These are phyloP conservation scores for Pseudotriccus pelzelni DNA, from an alignment of 2,797 vertebrate species.

Conservation along the genomic window DNA sequence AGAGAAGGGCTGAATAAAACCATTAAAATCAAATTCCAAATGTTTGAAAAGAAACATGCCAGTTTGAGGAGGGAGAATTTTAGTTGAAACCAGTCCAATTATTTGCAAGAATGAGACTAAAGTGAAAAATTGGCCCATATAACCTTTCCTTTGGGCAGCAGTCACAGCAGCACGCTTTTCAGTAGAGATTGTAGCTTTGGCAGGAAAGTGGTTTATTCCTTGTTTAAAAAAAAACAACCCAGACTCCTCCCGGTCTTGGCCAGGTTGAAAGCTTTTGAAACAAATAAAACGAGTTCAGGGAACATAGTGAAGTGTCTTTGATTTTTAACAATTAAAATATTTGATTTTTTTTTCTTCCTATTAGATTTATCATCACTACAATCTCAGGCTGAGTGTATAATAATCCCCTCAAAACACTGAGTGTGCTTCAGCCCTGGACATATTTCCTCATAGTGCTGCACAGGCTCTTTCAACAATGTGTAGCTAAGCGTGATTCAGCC, in stretches of 20 bases:
- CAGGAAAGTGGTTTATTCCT: constrained; percentile 24
- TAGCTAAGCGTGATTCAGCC: constrained; percentile 20
- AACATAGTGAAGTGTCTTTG: not conserved
- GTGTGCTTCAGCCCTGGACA: not conserved
- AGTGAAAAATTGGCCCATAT: not conserved
- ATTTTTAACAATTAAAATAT: constrained; percentile 1
- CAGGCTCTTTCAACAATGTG: constrained; percentile 3
- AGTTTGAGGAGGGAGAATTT: not conserved
- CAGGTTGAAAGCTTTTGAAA: not conserved
- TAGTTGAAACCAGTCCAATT: not conserved
- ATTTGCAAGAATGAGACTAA: not conserved
- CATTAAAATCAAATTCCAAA: not conserved
- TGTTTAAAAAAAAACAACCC: not conserved
- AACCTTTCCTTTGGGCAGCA: not conserved
- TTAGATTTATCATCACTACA: not conserved
- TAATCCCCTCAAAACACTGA: not conserved
- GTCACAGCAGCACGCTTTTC: not conserved
- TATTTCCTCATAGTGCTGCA: not conserved
- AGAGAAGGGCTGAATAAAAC: rapidly evolving
- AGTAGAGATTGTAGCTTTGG: not conserved
- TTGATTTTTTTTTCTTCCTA: not conserved
- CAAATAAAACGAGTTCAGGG: constrained; percentile 6
- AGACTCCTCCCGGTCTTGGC: not conserved
- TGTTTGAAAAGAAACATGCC: not conserved
- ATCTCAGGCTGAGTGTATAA: not conserved